phyloP scores from a whole-genome alignment of 2,113 vertebrate species.

The Puntigrus tetrazona region DNA sequence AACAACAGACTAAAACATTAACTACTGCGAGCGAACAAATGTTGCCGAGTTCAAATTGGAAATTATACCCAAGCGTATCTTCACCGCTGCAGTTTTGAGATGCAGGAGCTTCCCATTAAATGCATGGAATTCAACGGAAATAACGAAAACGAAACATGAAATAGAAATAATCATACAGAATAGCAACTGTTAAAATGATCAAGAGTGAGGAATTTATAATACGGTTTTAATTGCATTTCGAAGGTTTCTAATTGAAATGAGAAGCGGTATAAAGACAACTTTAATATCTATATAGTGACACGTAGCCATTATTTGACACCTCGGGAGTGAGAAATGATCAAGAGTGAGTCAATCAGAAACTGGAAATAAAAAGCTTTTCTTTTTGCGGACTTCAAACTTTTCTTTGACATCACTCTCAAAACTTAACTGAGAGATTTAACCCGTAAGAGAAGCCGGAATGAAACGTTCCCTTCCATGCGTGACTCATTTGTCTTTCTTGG shows the following conservation, averaged over 20 bases:
- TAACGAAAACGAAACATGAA: not conserved
- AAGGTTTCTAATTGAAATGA: not conserved
- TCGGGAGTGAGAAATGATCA: not conserved
- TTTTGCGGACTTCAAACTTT: not conserved
- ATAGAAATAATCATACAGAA: not conserved
- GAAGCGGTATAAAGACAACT: not conserved
- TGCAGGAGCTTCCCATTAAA: not conserved
- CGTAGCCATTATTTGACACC: not conserved
- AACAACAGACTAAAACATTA: slow-evolving; percentile 3
- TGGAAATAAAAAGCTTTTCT: not conserved
- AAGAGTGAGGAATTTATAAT: no score
- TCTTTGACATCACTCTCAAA: not conserved
- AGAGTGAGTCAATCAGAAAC: no score
- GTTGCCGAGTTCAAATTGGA: not conserved
- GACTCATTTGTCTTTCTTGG: slow-evolving; percentile 6
- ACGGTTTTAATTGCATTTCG: not conserved
- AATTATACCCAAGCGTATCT: not conserved
- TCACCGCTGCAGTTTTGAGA: not conserved
- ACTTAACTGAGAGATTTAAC: not conserved
- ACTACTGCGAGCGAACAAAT: not conserved
- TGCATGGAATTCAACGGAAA: not conserved
- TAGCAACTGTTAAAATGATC: not conserved
- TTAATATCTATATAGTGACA: not conserved
- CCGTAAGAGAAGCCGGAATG: not conserved
- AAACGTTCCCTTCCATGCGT: not conserved